Base-by-base conservation (phyloP, 2,113 vertebrate species). In the Lanius ludovicianus region DNA sequence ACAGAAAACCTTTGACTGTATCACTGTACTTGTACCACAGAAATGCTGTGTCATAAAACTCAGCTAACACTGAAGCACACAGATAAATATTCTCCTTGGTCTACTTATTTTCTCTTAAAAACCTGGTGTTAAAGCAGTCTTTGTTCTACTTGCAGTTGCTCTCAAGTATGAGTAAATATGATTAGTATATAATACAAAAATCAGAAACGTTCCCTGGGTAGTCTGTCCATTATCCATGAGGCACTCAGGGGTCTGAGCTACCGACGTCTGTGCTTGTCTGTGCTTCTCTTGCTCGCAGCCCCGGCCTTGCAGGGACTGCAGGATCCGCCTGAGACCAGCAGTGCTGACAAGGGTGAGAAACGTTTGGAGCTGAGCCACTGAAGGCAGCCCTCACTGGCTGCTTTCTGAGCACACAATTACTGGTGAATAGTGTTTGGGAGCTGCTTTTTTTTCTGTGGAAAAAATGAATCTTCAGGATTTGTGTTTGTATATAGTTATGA, bases 71-170 rank as follows among this genome's bases (percentile, higher is more conserved):
- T 79, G 15, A 17, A 91, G 62, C 62, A 69, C 64, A 30, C 56
- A 63, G 57, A 49, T 75, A 75, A 83, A 78, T 86, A 91, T 92
- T 92, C 93, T 94, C 81, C 7, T 37, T 85, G 60, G 63, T 76
- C 81, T 96, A 85, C 87, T 92, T 95, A 65, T 71, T 93, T 96
- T 88, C 80, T 91, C 80, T 85, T 94, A 56, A 79, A 76, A 76
- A 14, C 10, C 27, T 21, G 20, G 4, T 56, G 33, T 35, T 57
- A 87, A 91, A 94, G 44, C 56, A 27, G 0, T 83, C 55, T 69
- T 59, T 79, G 16, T 70, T 87, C 93, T 93, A 52, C 42, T 33
- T 78, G 64, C 50, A 44, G 17, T 46, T 89, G n/a, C 68, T 47
- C 33, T 89, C 47, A 52, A 25, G 87, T 27, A 52, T 35, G 67